A percentile compares a stretch with the other conserved stretches of the same genome.
Conservation (phyloP, 1,140 invertebrate species). For the Pseudomyrmex concolor region DNA sequence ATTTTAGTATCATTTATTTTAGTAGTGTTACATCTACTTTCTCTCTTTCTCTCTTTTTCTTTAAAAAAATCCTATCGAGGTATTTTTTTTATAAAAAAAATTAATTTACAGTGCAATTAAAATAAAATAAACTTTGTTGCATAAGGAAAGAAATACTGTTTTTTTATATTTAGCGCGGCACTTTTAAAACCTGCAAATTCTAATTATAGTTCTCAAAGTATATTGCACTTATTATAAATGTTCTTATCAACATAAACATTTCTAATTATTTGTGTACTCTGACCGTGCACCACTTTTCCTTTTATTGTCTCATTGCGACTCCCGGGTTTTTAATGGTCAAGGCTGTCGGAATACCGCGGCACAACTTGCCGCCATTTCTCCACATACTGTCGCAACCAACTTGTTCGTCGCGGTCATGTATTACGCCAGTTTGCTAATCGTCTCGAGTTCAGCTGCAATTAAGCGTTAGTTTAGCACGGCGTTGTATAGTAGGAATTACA, state of each 20-base stretch:
- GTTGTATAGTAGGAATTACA: constrained; percentile 43
- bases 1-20: not conserved
- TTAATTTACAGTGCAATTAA: too few species aligned
- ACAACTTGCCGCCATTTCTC: constrained; percentile 31
- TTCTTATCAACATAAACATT: too few species aligned
- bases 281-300: not conserved
- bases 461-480: constrained; percentile 55
- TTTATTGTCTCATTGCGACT: not conserved
- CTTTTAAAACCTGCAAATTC: too few species aligned
- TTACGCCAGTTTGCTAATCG: constrained; percentile 59
- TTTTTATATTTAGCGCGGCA: too few species aligned
- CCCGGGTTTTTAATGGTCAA: constrained; percentile 43
- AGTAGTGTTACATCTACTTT: constrained; percentile 1
- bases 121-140: too few species aligned
- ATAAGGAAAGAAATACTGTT: too few species aligned
- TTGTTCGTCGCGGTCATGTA: constrained; percentile 42
- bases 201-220: too few species aligned
- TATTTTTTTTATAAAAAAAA: not conserved
- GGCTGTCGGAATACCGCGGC: constrained; percentile 36
- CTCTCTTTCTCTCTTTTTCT: too few species aligned
- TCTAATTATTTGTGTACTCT: too few species aligned
- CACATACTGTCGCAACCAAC: constrained; percentile 29
- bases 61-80: not conserved
- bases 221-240: too few species aligned
- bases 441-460: constrained; percentile 64